Evolutionary conservation across 2,113 vertebrate genomes (phyloP).

Genomic region (Trachemys scripta): DNA sequence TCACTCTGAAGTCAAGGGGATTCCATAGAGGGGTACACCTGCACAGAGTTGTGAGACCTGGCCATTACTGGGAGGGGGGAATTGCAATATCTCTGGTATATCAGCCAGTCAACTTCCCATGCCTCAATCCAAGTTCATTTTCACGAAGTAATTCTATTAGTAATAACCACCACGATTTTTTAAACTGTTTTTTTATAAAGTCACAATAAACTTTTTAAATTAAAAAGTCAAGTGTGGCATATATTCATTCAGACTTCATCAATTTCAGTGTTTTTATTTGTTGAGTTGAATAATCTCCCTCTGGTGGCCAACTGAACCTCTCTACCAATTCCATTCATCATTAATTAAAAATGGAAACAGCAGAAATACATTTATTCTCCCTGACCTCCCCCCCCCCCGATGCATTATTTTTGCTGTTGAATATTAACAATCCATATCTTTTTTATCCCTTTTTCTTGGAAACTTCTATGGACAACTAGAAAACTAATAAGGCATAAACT

Average conservation of each 20-base stretch:
- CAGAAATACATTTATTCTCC: constrained; percentile 53
- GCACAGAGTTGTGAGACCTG: not conserved
- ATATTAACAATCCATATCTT: constrained; percentile 47
- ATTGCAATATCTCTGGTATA: not conserved
- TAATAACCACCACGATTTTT: not conserved
- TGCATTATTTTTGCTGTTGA: constrained; percentile 27
- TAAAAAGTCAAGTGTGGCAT: not conserved
- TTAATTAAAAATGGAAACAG: constrained; percentile 66
- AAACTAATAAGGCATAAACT: not conserved
- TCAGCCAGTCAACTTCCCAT: not conserved
- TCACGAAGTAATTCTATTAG: not conserved
- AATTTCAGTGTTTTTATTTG: constrained; percentile 18
- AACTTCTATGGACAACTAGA: not conserved
- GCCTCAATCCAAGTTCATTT: constrained; percentile 23
- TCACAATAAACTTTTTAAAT: not conserved
- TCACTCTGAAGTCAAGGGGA: not conserved
- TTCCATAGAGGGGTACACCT: fast-evolving
- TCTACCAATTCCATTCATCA: constrained; percentile 51
- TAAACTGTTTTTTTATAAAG: not conserved
- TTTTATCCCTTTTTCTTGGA: not conserved
- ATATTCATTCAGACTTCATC: constrained; percentile 17
- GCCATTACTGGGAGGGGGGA: not conserved
- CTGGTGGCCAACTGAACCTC: constrained; percentile 48
- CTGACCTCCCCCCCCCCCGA: not conserved
- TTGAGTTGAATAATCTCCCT: constrained; percentile 40